phyloP scores from a whole-genome alignment of 2,113 vertebrate species.

The Myotis yumanensis region DNA sequence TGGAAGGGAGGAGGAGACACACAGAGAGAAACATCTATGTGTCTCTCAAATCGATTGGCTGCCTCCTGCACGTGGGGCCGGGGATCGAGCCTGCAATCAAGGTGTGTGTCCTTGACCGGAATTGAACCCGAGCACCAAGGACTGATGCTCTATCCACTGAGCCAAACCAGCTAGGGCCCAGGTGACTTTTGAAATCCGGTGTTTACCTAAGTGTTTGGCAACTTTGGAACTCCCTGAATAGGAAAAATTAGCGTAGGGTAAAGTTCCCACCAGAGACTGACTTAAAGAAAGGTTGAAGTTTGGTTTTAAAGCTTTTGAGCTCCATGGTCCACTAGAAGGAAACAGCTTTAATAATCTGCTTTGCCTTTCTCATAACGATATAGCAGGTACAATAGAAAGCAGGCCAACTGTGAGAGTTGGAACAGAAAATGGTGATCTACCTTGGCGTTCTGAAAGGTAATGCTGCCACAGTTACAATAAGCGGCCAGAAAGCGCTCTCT shows the following conservation, averaged over 20 bases:
- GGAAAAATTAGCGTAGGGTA: neutral
- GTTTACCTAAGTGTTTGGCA: neutral
- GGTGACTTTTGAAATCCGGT: neutral
- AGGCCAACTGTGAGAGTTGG: neutral
- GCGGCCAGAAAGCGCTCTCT: neutral
- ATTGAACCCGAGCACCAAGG: too few species aligned
- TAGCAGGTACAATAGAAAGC: neutral
- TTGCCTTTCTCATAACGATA: neutral
- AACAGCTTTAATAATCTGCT: neutral
- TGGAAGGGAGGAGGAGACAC: too few species aligned
- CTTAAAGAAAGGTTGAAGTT: neutral
- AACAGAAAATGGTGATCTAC: neutral
- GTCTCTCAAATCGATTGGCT: too few species aligned
- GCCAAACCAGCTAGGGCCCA: too few species aligned
- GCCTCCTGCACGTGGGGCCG: too few species aligned
- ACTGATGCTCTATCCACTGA: too few species aligned
- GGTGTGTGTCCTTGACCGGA: too few species aligned
- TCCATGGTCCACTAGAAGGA: neutral
- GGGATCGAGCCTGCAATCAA: too few species aligned
- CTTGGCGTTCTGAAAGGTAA: neutral
- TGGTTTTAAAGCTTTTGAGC: neutral
- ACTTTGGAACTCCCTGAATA: neutral
- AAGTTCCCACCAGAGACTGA: neutral
- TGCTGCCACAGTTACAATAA: accelerated
- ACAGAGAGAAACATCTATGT: too few species aligned